These are phyloP conservation scores for Caenorhabditis brenneri DNA, from an alignment of 1,140 invertebrate genomes.

Conservation along the genomic window DNA sequence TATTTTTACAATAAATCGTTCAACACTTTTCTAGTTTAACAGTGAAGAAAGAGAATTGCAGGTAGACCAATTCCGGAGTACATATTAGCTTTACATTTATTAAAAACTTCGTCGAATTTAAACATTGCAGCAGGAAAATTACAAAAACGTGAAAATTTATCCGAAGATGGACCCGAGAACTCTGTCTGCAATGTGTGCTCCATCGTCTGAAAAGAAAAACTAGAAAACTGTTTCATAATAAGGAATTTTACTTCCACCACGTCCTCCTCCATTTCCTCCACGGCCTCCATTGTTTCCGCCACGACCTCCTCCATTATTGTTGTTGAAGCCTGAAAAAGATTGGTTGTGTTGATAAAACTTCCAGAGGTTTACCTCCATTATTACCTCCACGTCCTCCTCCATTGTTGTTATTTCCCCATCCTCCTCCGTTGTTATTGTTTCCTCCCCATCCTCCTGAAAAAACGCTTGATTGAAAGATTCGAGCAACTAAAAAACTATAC, in stretches of 20 bases:
- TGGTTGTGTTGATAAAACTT: background rate
- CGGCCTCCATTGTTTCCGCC: background rate
- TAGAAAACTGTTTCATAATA: background rate
- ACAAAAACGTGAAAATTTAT: background rate
- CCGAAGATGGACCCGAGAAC: background rate
- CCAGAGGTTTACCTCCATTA: background rate
- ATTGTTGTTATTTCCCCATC: background rate
- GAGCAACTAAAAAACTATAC: too few relatives aligned
- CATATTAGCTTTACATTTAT: too few relatives aligned
- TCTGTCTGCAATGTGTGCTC: background rate
- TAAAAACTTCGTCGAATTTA: background rate
- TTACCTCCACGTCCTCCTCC: background rate
- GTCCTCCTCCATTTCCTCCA: background rate
- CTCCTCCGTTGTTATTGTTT: background rate
- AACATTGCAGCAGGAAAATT: too few relatives aligned
- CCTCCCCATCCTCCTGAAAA: background rate
- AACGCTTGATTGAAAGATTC: too few relatives aligned
- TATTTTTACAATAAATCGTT: too few relatives aligned
- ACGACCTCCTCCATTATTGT: background rate
- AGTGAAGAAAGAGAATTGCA: too few relatives aligned
- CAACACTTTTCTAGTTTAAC: too few relatives aligned
- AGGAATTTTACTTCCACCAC: background rate
- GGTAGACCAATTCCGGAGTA: too few relatives aligned
- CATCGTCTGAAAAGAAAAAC: background rate
- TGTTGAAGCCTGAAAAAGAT: background rate